Base-by-base conservation (phyloP, 1,140 invertebrate species). In the Ceratina australensis region DNA sequence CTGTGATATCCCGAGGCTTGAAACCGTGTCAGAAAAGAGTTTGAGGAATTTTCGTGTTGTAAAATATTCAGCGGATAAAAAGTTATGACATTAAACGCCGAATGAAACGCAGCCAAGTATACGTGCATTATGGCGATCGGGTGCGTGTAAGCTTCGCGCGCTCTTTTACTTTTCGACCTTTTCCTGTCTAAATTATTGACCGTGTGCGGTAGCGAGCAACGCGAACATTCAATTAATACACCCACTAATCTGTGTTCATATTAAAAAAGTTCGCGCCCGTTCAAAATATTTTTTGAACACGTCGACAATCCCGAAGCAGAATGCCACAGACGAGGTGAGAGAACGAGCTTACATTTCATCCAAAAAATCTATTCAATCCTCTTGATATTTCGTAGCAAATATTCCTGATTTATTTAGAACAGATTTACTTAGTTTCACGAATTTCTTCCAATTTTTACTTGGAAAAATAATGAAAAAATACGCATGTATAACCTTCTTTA, bases 251-350 rank as follows among this genome's bases (percentile, higher is more conserved):
- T 56, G 13, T 22, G 22, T 15, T 20, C 59, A 10, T 65, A 66
- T 65, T 24, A 67, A 78, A 75, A 81, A 72, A 63, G 50, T 13
- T 49, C 24, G 59, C 73, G 80, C n/a, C 18, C 54, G 49, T 42
- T 7, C 18, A 24, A 56, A 66, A 78, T 82, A 79, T 66, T 79
- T 85, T 67, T 56, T 81, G 84, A 84, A 89, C 89, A 87, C 85
- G 87, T 89, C 86, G 86, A 80, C 87, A 86, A 87, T 84, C 77
- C n/a, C 60, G 67, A 79, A 69, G 59, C 88, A 89, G 88, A 82
- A 92, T 92, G 91, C 91, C 91, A 82, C 88, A 90, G 78, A 89
- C 88, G 24, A 91, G 91, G 91, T 92, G 80, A 90, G 90, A 82
- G 26, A 67, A 72, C 52, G 47, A 67, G 47, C 67, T 85, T 83